phyloP scores from a whole-genome alignment of 2,797 vertebrate genomes.

The Dendrocincla tyrannina region DNA sequence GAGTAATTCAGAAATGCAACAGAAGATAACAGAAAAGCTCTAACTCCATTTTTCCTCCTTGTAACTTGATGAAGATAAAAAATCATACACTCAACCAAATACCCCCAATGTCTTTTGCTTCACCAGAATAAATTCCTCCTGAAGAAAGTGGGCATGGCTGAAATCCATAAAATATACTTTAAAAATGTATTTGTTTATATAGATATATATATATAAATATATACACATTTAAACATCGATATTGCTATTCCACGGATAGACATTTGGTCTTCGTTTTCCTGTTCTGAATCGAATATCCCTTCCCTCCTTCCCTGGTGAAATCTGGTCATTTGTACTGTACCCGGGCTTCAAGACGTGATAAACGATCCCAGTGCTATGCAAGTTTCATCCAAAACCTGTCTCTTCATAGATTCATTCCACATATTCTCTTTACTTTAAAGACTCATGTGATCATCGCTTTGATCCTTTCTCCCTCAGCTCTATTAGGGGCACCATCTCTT shows the following conservation, averaged over 20 bases:
- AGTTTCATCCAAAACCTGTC: conserved; percentile 63
- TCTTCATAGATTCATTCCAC: conserved; percentile 56
- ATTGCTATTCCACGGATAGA: neutral
- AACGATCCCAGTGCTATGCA: conserved; percentile 49
- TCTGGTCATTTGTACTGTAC: conserved; percentile 23
- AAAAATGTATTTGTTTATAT: neutral
- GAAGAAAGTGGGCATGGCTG: neutral
- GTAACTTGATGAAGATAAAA: neutral
- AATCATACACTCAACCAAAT: neutral
- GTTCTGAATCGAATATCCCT: neutral
- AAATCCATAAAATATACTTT: neutral
- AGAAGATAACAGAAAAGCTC: conserved; percentile 41
- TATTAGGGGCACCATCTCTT: conserved; percentile 57
- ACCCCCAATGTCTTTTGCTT: neutral
- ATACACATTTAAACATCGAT: neutral
- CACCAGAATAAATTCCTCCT: neutral
- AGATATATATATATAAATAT: neutral
- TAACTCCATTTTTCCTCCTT: neutral
- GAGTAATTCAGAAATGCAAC: conserved; percentile 58
- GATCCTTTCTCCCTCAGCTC: conserved; percentile 56
- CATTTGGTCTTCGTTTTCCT: conserved; percentile 2
- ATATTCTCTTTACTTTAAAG: conserved; percentile 64
- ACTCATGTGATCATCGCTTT: conserved; percentile 64
- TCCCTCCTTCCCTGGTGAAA: conserved; percentile 33
- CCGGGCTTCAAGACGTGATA: conserved; percentile 39